These are phyloP conservation scores for Acanthosepion esculentum DNA, from an alignment of 2,888 invertebrate species.

Conservation along the genomic window DNA sequence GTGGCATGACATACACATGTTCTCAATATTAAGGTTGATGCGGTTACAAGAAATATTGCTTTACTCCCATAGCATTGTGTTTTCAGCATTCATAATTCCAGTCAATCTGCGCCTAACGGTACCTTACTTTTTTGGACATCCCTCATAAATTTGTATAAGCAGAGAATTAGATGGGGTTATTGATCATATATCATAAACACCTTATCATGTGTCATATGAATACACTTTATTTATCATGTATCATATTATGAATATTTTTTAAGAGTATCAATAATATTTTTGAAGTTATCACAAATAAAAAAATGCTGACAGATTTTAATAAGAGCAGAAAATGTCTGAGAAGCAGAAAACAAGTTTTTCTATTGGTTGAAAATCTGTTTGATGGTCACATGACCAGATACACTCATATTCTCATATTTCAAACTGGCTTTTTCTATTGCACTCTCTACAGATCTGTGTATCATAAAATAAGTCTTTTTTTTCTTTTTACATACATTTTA, in stretches of 20 bases:
- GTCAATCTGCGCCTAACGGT: not conserved
- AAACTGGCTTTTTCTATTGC: not conserved
- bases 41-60: no score
- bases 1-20: no score
- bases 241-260: not conserved
- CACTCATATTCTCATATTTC: not conserved
- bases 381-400: not conserved
- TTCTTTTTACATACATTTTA: not conserved
- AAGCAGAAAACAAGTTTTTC: no score
- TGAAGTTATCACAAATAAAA: not conserved
- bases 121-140: not conserved
- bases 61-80: no score
- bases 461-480: not conserved
- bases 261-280: not conserved
- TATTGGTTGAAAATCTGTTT: not conserved
- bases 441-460: not conserved
- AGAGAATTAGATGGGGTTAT: not conserved
- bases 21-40: no score
- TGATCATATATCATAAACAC: no score
- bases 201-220: not conserved
- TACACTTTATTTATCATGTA: not conserved
- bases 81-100: no score
- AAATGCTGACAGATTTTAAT: not conserved
- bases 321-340: not conserved
- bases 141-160: not conserved